phyloP scores from a whole-genome alignment of 2,797 vertebrate species.

The Pygocentrus nattereri region DNA sequence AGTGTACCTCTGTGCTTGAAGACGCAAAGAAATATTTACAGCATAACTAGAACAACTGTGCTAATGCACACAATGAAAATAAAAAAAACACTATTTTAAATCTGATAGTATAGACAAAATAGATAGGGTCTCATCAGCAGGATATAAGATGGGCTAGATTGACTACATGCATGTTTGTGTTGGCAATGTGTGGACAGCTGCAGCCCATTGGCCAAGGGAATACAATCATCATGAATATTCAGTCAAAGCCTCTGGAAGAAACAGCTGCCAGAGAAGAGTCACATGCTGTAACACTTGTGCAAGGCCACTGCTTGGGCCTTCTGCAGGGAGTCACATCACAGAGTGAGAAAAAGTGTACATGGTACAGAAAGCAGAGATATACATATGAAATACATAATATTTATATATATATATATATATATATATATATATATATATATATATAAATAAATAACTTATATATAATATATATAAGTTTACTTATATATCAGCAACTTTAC shows the following conservation, averaged over 20 bases:
- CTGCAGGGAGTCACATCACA: slow-evolving; percentile 70
- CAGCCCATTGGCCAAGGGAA: slow-evolving; percentile 86
- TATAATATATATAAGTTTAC: no score
- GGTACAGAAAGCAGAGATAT: no score
- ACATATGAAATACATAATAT: no score
- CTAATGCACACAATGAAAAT: neutral
- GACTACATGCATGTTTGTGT: slow-evolving; percentile 49
- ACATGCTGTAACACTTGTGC: slow-evolving; percentile 87
- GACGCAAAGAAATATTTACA: neutral
- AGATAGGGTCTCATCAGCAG: neutral
- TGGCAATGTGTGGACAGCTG: slow-evolving; percentile 85
- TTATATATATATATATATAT: no score
- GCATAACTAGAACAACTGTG: neutral
- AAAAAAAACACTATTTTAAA: neutral
- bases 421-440: no score
- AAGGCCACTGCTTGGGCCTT: slow-evolving; percentile 85
- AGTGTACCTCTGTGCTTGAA: neutral
- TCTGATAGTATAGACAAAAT: neutral
- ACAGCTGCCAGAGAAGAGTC: slow-evolving; percentile 91
- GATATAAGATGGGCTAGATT: neutral
- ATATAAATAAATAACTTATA: no score
- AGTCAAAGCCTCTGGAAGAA: slow-evolving; percentile 89
- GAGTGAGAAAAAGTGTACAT: neutral
- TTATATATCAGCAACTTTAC: no score
- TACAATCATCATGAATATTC: slow-evolving; percentile 94